Percentiles rank a stretch among this genome's conserved stretches.
Evolutionary conservation across 2,888 invertebrate species (phyloP).

Genomic region (Nephrotoma guestfalica): DNA sequence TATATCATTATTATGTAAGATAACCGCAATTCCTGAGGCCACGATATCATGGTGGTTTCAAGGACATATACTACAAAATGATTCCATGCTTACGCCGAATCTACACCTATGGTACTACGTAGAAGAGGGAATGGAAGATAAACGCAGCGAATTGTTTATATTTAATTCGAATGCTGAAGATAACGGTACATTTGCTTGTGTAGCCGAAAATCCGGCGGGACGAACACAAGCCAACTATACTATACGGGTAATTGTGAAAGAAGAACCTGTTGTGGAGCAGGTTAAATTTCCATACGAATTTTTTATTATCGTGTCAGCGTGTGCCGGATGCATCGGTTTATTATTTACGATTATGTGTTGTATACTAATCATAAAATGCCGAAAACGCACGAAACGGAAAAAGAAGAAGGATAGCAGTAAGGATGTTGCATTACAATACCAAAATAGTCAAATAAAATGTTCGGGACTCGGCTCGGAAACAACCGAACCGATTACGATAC

Average conservation of each 20-base stretch:
- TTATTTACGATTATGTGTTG: constrained; percentile 49
- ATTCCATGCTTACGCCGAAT: constrained; percentile 50
- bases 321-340: constrained; percentile 46
- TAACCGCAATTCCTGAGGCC: constrained; percentile 68
- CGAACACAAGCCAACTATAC: constrained; percentile 67
- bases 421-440: constrained; percentile 21
- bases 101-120: constrained; percentile 54
- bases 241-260: constrained; percentile 56
- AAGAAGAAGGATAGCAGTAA: constrained; percentile 40
- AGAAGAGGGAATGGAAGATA: constrained; percentile 57
- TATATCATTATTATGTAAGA: constrained; percentile 64
- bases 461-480: constrained; percentile 25
- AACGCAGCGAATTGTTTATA: constrained; percentile 64
- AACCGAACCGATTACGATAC: constrained; percentile 34
- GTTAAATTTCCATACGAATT: constrained; percentile 56
- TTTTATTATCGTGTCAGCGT: constrained; percentile 50
- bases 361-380: constrained; percentile 45
- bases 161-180: constrained; percentile 63
- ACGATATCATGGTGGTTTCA: constrained; percentile 73
- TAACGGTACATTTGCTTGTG: constrained; percentile 74
- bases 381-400: constrained; percentile 26
- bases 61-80: constrained; percentile 64
- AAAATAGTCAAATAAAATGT: constrained; percentile 35
- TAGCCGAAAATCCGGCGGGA: constrained; percentile 76
- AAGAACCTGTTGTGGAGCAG: constrained; percentile 52